Evolutionary conservation across 2,888 invertebrate species (phyloP), one percentile per base, ranked within the genome.

Genomic region (Heliconius hortense): DNA sequence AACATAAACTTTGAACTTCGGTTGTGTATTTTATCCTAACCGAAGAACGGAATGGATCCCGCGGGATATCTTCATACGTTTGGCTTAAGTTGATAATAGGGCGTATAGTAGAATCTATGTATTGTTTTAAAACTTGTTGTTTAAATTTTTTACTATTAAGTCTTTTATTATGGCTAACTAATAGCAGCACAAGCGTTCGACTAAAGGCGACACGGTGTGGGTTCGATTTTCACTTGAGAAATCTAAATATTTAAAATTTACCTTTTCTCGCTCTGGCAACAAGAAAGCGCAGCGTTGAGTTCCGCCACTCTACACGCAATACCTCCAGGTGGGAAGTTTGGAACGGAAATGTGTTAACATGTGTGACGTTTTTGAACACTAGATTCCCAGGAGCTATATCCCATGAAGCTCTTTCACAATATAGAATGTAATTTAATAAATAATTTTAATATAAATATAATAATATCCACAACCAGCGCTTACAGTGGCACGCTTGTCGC

Each of bases 11-110:
- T 24, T 66, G 39, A 24, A 66, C 39, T 35, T 31, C 15, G 31
- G n/a, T 56, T 56, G 31, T 69, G 31, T 56, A 69, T 69, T 69
- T 69, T 53, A 69, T 53, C 56, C 31, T 15, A 56, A 31, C 56
- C 69, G n/a, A 69, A 69, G 69, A 69, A 69, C 31, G 1, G n/a
- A 69, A 69, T 69, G 69, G 69, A 56, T 69, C 69, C 56, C 69
- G 56, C 31, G 56, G 56, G 69, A 69, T 56, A 13, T 7, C 21
- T 53, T 13, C 18, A 31, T 35, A 56, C 56, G 24, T 56, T 56
- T n/a, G 15, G 56, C 21, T 56, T 56, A 69, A 53, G 26, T 53
- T 53, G 31, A 53, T 68, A 68, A 68, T 53, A 48, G 21, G 28
- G 21, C 13, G 48, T 28, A 26, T 21, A 68, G 31, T 13, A 31